phyloP scores from a whole-genome alignment of 2,113 vertebrate species.

The Gulo gulo region DNA sequence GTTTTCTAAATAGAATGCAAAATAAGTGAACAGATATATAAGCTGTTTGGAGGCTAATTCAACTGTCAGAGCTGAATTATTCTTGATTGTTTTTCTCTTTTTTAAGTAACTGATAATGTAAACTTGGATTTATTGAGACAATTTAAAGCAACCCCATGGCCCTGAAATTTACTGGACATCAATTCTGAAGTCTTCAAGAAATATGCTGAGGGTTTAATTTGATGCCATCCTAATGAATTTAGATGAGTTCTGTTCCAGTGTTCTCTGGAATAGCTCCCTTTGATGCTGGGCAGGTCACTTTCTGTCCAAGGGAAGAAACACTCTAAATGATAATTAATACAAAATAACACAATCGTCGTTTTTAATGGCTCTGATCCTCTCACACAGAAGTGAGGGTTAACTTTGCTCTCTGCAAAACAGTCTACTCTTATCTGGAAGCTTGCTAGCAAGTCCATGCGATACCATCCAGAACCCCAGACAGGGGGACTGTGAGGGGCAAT shows the following conservation, averaged over 20 bases:
- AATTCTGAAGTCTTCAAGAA: slow-evolving; percentile 11
- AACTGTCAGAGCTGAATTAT: background rate
- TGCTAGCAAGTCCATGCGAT: background rate
- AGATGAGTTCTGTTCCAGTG: background rate
- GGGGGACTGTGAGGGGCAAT: background rate
- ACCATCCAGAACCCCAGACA: background rate
- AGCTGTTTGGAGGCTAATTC: background rate
- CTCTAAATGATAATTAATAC: slow-evolving; percentile 63
- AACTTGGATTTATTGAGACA: background rate
- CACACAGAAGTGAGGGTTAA: slow-evolving; percentile 48
- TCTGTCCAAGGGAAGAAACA: slow-evolving; percentile 37
- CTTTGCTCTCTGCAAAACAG: slow-evolving; percentile 16
- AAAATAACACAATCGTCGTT: slow-evolving; percentile 42
- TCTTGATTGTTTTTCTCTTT: background rate
- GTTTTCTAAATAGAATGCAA: slow-evolving; percentile 13
- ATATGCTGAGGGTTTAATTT: background rate
- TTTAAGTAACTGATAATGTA: background rate
- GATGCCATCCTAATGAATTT: slow-evolving; percentile 23
- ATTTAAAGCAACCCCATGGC: background rate
- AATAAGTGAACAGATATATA: background rate
- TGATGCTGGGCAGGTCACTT: slow-evolving; percentile 39
- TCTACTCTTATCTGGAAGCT: background rate
- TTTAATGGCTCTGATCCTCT: slow-evolving; percentile 54
- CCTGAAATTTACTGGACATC: background rate
- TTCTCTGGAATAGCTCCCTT: background rate